These are phyloP conservation scores for Zaprionus inermis DNA, from an alignment of 1,140 invertebrate species.

Conservation along the genomic window DNA sequence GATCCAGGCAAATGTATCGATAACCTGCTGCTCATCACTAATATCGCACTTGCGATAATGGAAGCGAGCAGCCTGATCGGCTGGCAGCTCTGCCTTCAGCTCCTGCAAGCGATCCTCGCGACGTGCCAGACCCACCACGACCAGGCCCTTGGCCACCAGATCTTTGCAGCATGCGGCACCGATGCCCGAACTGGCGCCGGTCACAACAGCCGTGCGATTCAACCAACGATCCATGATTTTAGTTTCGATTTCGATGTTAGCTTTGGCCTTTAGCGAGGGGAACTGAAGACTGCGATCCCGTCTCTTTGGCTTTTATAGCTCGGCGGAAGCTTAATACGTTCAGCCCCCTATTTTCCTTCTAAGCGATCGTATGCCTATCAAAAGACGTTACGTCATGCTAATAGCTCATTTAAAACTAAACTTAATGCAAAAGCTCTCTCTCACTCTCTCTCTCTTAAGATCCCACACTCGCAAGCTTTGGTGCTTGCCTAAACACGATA, in stretches of 20 bases:
- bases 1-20: constrained; percentile 87
- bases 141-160: constrained; percentile 85
- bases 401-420: constrained; percentile 17
- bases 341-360: background rate
- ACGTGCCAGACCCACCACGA: constrained; percentile 89
- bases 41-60: constrained; percentile 87
- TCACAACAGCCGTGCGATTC: constrained; percentile 75
- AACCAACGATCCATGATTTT: constrained; percentile 73
- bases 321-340: background rate
- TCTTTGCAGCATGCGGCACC: constrained; percentile 84
- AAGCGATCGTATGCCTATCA: background rate
- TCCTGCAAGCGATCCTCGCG: constrained; percentile 85
- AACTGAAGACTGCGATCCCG: background rate
- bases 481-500: background rate
- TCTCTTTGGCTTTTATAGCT: constrained; percentile 3
- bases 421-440: background rate
- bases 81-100: constrained; percentile 59
- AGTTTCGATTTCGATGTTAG: background rate
- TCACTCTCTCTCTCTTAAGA: background rate
- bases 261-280: no score
- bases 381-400: constrained; percentile 33
- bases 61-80: constrained; percentile 80
- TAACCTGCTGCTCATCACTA: constrained; percentile 87
- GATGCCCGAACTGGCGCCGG: constrained; percentile 86
- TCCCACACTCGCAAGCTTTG: background rate